These are phyloP conservation scores for Leptinotarsa lineolata DNA, from an alignment of 1,140 invertebrate species.

Conservation along the genomic window DNA sequence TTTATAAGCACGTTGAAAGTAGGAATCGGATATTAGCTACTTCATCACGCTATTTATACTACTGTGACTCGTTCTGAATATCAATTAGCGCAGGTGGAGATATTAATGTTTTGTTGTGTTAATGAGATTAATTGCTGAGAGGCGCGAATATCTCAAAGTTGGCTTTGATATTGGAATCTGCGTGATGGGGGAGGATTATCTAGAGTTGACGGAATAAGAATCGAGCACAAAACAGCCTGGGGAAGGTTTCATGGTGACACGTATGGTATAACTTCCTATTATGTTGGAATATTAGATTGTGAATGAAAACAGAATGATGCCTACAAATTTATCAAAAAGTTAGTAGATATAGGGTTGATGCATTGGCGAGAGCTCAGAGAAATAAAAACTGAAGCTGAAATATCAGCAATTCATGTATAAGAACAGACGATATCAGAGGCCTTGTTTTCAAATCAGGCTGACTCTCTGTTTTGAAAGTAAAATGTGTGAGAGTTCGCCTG, in stretches of 20 bases:
- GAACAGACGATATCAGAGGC: no score
- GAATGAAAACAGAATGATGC: no score
- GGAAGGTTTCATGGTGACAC: not conserved
- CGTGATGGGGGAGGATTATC: not conserved
- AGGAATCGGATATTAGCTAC: constrained; percentile 5
- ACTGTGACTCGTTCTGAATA: not conserved
- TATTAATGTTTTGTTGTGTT: not conserved
- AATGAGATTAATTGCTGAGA: not conserved
- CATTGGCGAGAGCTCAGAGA: no score
- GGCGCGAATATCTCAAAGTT: not conserved
- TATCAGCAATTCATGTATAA: no score
- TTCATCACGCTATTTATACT: constrained; percentile 16
- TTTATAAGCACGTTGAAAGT: constrained; percentile 17
- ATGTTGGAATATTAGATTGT: not conserved
- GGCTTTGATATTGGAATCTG: not conserved
- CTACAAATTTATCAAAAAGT: no score
- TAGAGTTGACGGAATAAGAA: not conserved
- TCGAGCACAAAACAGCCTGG: not conserved
- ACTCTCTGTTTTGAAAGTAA: no score
- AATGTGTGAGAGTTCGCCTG: no score
- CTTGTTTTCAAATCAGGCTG: no score
- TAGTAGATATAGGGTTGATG: no score
- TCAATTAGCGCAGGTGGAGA: not conserved
- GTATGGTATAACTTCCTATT: not conserved
- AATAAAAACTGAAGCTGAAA: no score